Evolutionary conservation across 2,797 vertebrate species (phyloP), one percentile per base, ranked within the genome.

Genomic region (Molossus alvarezi): DNA sequence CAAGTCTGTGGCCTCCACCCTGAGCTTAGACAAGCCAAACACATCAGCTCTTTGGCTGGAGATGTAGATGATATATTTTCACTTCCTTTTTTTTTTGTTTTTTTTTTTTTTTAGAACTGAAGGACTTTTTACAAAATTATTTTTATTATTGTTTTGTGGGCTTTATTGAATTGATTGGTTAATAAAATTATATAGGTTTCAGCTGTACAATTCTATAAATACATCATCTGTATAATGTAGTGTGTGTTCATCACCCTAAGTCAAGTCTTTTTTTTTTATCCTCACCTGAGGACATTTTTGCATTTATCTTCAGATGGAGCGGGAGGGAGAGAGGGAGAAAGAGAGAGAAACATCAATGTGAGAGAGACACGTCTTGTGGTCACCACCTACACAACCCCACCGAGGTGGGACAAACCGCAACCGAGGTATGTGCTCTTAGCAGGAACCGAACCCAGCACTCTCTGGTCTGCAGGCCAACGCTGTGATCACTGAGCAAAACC

Each of bases 31-130:
- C 53, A 71, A 10, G 45, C 37, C 7, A n/a, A 94, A 48, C 29
- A 41, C 41, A 25, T 2, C 48, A 33, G 64, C 53, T n/a, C 41
- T 67, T n/a, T 48, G 71, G 25, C 55, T 65, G 10, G 64, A 94
- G 51, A 81, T 55, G 33, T 14, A 29, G 15, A 53, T 4, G 51
- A 17, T 45, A n/a, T 65, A 33, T 20, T 57, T 83, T 65, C 18
- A 93, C 29, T 89, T 95, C 89, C 65, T 92, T 69, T 80, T 92
- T 95, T 93, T 23, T 33, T 2, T 2, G 33, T 33, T 33, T 33
- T 91, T 64, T 33, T 33, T 33, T 91, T 64, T 79, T 92, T 95
- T 90, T 12, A n/a, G 64, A 88, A 79, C 25, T 0, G 8, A 81
- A 94, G 29, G 23, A 23, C 53, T 97, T 95, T 85, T n/a, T 37